Conservation (phyloP, 2,797 vertebrate genomes). For the Eurystomus glaucurus region DNA sequence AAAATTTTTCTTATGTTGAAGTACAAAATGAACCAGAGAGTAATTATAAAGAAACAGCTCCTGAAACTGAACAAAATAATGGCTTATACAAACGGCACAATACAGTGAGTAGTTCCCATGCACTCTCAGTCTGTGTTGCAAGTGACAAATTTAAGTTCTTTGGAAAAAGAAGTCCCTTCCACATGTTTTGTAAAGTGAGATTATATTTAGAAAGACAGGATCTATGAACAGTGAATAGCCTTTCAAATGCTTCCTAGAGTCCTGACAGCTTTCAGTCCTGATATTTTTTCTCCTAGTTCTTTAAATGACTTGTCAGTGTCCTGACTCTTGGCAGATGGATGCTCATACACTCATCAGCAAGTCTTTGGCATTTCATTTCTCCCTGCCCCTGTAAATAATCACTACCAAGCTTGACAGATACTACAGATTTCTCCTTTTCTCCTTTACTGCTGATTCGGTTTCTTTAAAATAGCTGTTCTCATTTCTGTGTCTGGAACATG, state of each 20-base stretch:
- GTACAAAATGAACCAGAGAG: background rate
- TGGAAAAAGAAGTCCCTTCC: background rate
- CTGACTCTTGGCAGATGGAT: background rate
- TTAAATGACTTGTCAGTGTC: constrained; percentile 41
- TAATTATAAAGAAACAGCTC: background rate
- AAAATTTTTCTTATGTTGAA: background rate
- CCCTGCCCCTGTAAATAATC: background rate
- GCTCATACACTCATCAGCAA: background rate
- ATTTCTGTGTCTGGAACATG: background rate
- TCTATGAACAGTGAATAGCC: background rate
- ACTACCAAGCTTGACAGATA: background rate
- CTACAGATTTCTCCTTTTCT: background rate
- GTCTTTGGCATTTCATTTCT: background rate
- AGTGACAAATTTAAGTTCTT: background rate
- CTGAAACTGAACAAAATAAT: background rate
- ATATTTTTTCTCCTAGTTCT: background rate
- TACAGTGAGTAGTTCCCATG: background rate
- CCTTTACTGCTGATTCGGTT: background rate
- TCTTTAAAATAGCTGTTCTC: background rate
- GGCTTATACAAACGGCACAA: background rate
- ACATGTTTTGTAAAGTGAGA: background rate
- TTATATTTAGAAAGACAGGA: background rate
- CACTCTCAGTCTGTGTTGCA: background rate
- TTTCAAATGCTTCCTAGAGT: background rate
- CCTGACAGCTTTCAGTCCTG: constrained; percentile 19